Base-by-base conservation (phyloP, 2,888 invertebrate species). In the Ochropacha duplaris region DNA sequence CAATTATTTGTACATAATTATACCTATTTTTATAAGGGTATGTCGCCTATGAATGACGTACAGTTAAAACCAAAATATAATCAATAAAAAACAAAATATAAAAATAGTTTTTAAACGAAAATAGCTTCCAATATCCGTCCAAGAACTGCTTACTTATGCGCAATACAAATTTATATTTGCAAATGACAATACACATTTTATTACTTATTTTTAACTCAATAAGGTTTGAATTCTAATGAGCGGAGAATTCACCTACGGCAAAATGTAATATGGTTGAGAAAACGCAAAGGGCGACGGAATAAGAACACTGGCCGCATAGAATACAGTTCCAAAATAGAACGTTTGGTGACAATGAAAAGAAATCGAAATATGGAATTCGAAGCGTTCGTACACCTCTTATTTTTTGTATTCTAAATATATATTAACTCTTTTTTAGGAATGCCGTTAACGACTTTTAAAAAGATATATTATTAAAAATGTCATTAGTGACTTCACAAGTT, bases 321-420 rank as follows among this genome's bases (percentile, higher is more conserved):
- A 78, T 74, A 69, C 73, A 61, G 68, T 69, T 69, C 73, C 54
- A 77, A 83, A 84, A 85, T 84, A 84, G 84, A 83, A 74, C 69
- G 73, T 59, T n/a, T 63, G 69, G 74, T 78, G 81, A 82, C 83
- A 83, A 83, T 83, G 79, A 78, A 79, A 79, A 71, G 65, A 72
- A 60, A 76, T 64, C 61, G 69, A 71, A 72, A 75, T 72, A 69
- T 60, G 69, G 75, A 76, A 77, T 76, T 66, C 68, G 12, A 57
- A 54, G 49, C 56, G 62, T 58, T 57, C 56, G 52, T 58, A 24
- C 50, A 31, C 49, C 54, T 55, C 50, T 36, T 22, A 22, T 49
- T 49, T 50, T 24, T 50, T 49, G 12, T 22, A 3, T 14, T 49
- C 34, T 49, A 55, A 31, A 49, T 50, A 22, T 55, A 31, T 49